phyloP scores from a whole-genome alignment of 1,140 invertebrate species.

The Ceratitis capitata region DNA sequence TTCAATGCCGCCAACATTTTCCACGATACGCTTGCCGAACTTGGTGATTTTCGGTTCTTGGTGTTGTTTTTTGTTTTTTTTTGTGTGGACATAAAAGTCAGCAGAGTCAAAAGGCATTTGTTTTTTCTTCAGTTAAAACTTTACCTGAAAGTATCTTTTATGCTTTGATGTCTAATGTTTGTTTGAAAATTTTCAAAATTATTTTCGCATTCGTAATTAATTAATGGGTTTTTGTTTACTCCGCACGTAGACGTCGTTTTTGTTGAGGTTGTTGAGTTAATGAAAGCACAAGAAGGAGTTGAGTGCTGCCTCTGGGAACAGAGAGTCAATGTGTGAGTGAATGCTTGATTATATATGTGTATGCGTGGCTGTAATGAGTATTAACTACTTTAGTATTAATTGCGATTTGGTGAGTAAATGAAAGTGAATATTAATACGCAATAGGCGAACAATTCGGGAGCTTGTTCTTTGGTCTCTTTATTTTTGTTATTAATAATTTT shows the following conservation, averaged over 20 bases:
- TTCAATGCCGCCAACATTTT: background rate
- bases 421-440: background rate
- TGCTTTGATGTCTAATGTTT: slow-evolving; percentile 12
- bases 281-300: too few species aligned
- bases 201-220: slow-evolving; percentile 5
- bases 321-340: background rate
- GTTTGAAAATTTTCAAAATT: slow-evolving; percentile 20
- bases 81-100: background rate
- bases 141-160: background rate
- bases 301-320: too few species aligned
- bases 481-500: too few species aligned
- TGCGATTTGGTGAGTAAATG: background rate
- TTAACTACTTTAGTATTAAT: background rate
- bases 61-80: background rate
- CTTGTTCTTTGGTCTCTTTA: background rate
- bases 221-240: background rate
- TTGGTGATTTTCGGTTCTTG: background rate
- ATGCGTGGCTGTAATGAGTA: background rate
- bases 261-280: background rate
- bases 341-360: background rate
- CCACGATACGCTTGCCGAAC: background rate
- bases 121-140: background rate
- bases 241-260: background rate
- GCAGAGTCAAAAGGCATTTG: background rate
- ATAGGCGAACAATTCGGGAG: background rate